Base-by-base conservation (phyloP, 2,797 vertebrate species). In the Garrulus glandarius region DNA sequence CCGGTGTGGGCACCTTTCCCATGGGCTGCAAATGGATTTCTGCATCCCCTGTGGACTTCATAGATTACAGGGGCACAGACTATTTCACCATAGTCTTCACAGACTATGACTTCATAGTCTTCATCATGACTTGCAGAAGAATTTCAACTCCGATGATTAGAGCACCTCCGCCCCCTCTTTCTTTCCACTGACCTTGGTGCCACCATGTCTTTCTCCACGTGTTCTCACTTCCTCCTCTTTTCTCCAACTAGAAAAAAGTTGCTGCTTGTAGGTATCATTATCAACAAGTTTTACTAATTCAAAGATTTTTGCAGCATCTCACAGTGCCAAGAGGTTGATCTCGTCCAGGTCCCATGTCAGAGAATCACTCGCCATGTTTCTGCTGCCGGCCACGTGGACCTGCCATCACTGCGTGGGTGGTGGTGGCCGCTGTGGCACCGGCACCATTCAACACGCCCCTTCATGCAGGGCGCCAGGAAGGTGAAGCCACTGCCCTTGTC, bases 341-440 rank as follows among this genome's bases (percentile, higher is more conserved):
- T 34, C 10, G 4, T 56, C n/a, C 24, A 34, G 14, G n/a, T 56
- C 4, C 55, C 10, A 6, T 2, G 14, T 23, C 3, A 2, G 55
- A 4, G n/a, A 24, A 56, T 34, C 5, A 4, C 14, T 24, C 6
- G 3, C 22, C 15, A 24, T 34, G 55, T 34, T 34, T 56, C n/a
- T 56, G n/a, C n/a, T 34, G 22, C 55, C 2, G 6, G 55, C n/a
- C 22, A 34, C 3, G 1, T 34, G n/a, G 22, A 2, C n/a, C 32
- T 10, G 3, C 53, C 3, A 10, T 15, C 22, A 56, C 21, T 5
- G 21, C 6, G 7, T 1, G 22, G 14, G 10, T 10, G 5, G 53
- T 15, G 14, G 53, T 3, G 1, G n/a, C 53, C 1, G 21, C 53
- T 3, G 4, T 6, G 6, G 53, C 2, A 1, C 53, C 8, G 5